A percentile compares a stretch with the other conserved stretches of the same genome.
These are phyloP conservation scores for Entomobrya multifasciata DNA, from an alignment of 2,888 invertebrate genomes.

Conservation along the genomic window DNA sequence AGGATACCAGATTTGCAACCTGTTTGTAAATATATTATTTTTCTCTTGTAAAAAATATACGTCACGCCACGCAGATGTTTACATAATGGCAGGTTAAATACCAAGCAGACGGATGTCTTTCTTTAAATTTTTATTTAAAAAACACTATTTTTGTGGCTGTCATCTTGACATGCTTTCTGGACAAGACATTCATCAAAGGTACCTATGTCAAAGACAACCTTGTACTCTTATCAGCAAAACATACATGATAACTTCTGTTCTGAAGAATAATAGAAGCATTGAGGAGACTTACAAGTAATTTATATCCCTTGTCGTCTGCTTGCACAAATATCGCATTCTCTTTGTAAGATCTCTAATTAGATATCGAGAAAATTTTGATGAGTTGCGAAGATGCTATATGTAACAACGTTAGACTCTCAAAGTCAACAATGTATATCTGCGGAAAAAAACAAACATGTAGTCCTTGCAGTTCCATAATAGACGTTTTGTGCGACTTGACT, in stretches of 20 bases:
- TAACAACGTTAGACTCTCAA: slow-evolving; percentile 12
- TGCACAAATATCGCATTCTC: no score
- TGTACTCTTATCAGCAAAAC: not conserved
- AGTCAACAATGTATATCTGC: not conserved
- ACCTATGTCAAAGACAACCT: not conserved
- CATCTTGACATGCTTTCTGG: slow-evolving; percentile 11
- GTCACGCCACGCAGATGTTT: no score
- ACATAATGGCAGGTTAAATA: no score
- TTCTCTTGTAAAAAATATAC: no score
- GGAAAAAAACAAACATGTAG: not conserved
- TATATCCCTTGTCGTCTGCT: not conserved
- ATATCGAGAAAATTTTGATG: slow-evolving; percentile 45
- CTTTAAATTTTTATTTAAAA: not conserved
- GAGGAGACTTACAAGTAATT: not conserved
- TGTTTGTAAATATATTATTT: no score
- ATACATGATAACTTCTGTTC: no score
- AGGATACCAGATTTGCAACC: no score
- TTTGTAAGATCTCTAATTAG: slow-evolving; percentile 25
- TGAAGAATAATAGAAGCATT: not conserved
- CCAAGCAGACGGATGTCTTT: slow-evolving; percentile 11
- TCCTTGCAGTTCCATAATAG: slow-evolving; percentile 17
- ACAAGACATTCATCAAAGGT: slow-evolving; percentile 11
- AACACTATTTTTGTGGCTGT: slow-evolving; percentile 1
- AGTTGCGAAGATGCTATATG: slow-evolving; percentile 34
- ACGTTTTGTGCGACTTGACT: not conserved